These are phyloP conservation scores for Paramormyrops hopkinsi DNA, from an alignment of 2,797 vertebrate species.

Conservation along the genomic window DNA sequence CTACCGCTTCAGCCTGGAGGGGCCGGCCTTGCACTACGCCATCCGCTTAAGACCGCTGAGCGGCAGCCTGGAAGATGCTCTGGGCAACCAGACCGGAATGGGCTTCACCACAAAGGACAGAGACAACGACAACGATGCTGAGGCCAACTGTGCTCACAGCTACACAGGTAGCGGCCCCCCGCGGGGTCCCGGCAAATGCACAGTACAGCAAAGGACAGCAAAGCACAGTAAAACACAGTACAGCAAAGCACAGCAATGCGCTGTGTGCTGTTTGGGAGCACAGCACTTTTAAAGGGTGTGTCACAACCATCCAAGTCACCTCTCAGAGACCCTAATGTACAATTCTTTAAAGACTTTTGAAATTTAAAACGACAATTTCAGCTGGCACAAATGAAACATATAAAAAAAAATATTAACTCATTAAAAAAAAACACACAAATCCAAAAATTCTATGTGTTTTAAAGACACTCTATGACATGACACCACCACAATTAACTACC, in stretches of 20 bases:
- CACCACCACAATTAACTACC: not conserved
- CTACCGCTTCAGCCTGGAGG: slow-evolving; percentile 69
- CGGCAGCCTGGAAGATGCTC: slow-evolving; percentile 58
- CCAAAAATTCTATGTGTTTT: not conserved
- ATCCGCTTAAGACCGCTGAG: slow-evolving; percentile 59
- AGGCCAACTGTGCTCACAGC: slow-evolving; percentile 55
- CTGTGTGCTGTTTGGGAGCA: not conserved
- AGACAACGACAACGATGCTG: slow-evolving; percentile 35
- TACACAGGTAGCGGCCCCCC: slow-evolving; percentile 44
- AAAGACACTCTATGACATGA: not conserved
- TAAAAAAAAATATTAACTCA: not conserved
- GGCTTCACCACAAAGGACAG: slow-evolving; percentile 75
- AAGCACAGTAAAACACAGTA: not conserved
- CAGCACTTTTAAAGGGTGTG: not conserved
- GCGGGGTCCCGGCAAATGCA: not conserved
- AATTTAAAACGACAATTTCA: not conserved
- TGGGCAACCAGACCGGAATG: slow-evolving; percentile 62
- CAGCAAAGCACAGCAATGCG: not conserved
- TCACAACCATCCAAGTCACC: not conserved
- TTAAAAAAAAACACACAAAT: not conserved
- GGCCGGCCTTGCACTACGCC: slow-evolving; percentile 61
- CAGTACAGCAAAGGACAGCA: not conserved
- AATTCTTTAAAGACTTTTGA: not conserved
- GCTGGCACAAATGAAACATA: not conserved
- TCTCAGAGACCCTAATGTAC: not conserved